Percentiles rank a stretch among this genome's conserved stretches.
phyloP scores from a whole-genome alignment of 1,140 invertebrate species.

The Pissodes strobi region DNA sequence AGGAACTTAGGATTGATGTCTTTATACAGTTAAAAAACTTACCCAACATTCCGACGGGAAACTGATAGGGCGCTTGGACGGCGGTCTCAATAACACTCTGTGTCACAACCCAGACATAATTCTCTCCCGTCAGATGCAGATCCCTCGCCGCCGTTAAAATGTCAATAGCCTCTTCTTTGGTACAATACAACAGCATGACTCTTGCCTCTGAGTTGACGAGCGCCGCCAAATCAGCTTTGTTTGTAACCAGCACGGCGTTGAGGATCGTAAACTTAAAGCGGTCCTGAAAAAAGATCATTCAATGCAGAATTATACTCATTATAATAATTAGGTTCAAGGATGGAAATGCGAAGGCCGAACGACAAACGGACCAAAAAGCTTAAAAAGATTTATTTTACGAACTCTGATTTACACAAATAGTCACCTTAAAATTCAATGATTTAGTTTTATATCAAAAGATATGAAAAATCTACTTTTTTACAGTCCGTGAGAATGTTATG shows the following conservation, averaged over 20 bases:
- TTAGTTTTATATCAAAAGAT: no score
- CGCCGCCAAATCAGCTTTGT: conserved; percentile 66
- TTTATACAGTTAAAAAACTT: no score
- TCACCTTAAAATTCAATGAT: no score
- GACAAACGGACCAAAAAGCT: no score
- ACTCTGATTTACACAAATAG: no score
- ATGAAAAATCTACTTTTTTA: no score
- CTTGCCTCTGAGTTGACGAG: conserved; percentile 89
- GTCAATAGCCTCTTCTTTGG: conserved; percentile 80
- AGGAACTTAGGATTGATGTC: no score
- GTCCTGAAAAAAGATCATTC: conserved; percentile 59
- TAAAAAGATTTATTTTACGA: no score
- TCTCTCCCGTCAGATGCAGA: conserved; percentile 87
- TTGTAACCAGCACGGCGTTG: conserved; percentile 79
- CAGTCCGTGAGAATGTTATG: no score
- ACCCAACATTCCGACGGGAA: conserved; percentile 93
- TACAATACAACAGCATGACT: conserved; percentile 92
- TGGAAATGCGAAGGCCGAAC: no score
- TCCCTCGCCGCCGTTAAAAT: conserved; percentile 82
- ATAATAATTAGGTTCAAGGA: no score
- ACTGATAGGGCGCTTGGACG: conserved; percentile 74
- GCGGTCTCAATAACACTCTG: conserved; percentile 86
- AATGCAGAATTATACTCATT: not conserved
- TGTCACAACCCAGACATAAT: conserved; percentile 97
- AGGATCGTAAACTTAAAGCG: conserved; percentile 89